Base-by-base conservation (phyloP, 1,140 invertebrate genomes). In the Calliphora vicina region DNA sequence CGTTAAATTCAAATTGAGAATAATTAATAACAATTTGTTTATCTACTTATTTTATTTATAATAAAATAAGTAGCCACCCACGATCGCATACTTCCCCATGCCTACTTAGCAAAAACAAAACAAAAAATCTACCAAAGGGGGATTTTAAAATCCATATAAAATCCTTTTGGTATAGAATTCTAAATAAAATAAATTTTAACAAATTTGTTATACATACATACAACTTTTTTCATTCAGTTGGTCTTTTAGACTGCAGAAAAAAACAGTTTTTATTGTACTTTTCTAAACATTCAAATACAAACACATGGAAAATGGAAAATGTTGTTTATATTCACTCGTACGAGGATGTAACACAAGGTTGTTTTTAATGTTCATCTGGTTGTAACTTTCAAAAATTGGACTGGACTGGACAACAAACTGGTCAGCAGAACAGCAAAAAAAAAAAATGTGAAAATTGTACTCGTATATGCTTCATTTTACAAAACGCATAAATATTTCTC, bases 401-500 rank as follows among this genome's bases (percentile, higher is more conserved):
- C 61, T 67, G 61, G 61, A 23, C 61, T 57, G 35, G 10, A 35
- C 50, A 57, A 67, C 26, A 2, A 76, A n/a, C 35, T 45, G 73
- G 73, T 35, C 73, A 76, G 72, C 15, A 57, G n/a, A 15, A 57
- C 50, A 57, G n/a, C n/a, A n/a, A n/a, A n/a, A n/a, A 57, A n/a
- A 57, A 57, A 57, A 57, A 57, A 50, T 12, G 20, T 10, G 17
- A 67, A 23, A 67, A 67, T 67, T 23, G 23, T n/a, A 57, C 61
- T 25, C 20, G 15, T n/a, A 67, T 45, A 78, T 78, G 74, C 35
- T 43, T 78, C 20, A 78, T 78, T 78, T 78, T 78, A 42, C 42
- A 78, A 78, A 78, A 78, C 74, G 74, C 35, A 78, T 78, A 78
- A 78, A 78, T 78, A 78, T 78, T 78, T 78, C 74, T 45, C 74